Base-by-base conservation (phyloP, 2,888 invertebrate species). In the Bimastos eiseni region DNA sequence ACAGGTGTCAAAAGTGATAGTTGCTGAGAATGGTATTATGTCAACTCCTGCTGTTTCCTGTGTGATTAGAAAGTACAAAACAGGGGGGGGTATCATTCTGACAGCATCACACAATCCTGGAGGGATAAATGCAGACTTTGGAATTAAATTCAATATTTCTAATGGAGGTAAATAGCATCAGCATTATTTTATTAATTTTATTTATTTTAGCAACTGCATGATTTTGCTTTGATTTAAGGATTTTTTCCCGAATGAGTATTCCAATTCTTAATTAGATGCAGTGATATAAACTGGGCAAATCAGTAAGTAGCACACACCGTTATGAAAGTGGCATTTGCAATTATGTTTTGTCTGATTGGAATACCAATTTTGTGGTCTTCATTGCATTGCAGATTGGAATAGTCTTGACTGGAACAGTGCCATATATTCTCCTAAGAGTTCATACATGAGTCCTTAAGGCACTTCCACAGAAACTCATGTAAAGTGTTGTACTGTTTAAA, bases 81-180 rank as follows among this genome's bases (percentile, higher is more conserved):
- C 97, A 49, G 92, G 95, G 96, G 99, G 99, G 93, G 99, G 99
- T 30, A 99, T 99, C 93, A 97, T 99, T 84, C 96, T 99, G 88
- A 99, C 99, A 0, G 99, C 99, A 0, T 98, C 98, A 33, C 99
- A 99, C 95, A 99, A 99, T 95, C 99, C 99, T 1, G 99, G 99
- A 90, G 99, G 99, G 70, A 98, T 98, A 15, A 96, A 98, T 94
- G 97, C 97, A 93, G 99, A 99, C 95, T 99, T 99, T 95, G 99
- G 99, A 90, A 99, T 99, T 94, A 99, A 99, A 95, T 99, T 98
- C 95, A 99, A 99, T 96, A 98, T 97, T 93, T 97, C 97, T 92
- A 99, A 99, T 95, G 99, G 99, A 90, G 99, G 97, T 96, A 83
- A 41, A 70, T 17, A 37, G 84, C 37, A 15, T 6, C 34, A 83